These are phyloP conservation scores for Styela plicata DNA, from an alignment of 23 tunicate species.

Conservation along the genomic window DNA sequence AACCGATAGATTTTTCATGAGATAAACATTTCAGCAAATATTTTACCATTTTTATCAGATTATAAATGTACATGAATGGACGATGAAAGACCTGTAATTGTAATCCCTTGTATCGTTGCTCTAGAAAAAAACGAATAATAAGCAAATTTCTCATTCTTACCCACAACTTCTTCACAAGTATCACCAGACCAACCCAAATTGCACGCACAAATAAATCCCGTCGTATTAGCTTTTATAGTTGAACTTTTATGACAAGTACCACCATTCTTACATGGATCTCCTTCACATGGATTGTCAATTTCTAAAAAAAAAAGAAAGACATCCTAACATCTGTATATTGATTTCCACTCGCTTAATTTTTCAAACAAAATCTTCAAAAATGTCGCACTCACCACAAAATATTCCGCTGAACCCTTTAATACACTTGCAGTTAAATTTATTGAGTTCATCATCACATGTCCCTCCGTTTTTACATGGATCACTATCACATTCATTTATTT, in stretches of 20 bases:
- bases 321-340: too few species aligned
- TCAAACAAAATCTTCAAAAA: too few species aligned
- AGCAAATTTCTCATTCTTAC: too few species aligned
- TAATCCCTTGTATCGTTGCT: too few species aligned
- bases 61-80: too few species aligned
- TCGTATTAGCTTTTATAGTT: slow-evolving; percentile 12
- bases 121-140: too few species aligned
- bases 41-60: too few species aligned
- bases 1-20: too few species aligned
- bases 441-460: slow-evolving; percentile 53
- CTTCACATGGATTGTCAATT: slow-evolving; percentile 48
- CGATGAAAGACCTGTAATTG: too few species aligned
- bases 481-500: slow-evolving; percentile 89
- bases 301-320: slow-evolving; percentile 29
- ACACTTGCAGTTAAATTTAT: slow-evolving; percentile 55
- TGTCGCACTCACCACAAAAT: slow-evolving; percentile 54
- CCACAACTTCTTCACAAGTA: slow-evolving; percentile 64
- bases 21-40: too few species aligned
- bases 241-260: slow-evolving; percentile 51
- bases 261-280: slow-evolving; percentile 76
- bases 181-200: slow-evolving; percentile 77
- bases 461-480: slow-evolving; percentile 84
- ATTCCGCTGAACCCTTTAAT: slow-evolving; percentile 46
- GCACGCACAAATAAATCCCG: slow-evolving; percentile 69
- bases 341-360: too few species aligned